Evolutionary conservation across 2,888 invertebrate genomes (phyloP).

Genomic region (Stictocephala bisonia): DNA sequence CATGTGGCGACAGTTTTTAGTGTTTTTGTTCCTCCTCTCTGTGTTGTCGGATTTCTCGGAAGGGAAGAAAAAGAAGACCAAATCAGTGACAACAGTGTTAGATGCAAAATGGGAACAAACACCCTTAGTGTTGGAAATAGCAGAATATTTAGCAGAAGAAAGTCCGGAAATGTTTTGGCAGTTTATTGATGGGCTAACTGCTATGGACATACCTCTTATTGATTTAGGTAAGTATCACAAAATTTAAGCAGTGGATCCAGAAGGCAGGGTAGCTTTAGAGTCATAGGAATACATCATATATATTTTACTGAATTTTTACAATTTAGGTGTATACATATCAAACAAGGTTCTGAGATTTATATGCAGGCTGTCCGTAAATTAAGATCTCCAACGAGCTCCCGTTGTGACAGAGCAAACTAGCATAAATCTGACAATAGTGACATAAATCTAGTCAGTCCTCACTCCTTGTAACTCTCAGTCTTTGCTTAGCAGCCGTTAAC

Average conservation of each 20-base stretch:
- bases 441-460: no score
- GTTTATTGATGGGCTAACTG: slow-evolving; percentile 78
- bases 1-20: slow-evolving; percentile 33
- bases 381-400: no score
- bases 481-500: no score
- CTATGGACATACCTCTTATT: slow-evolving; percentile 71
- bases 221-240: slow-evolving; percentile 71
- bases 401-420: no score
- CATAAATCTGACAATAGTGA: no score
- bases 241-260: no score
- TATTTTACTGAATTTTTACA: background rate
- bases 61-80: slow-evolving; percentile 68
- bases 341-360: no score
- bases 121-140: slow-evolving; percentile 90
- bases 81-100: slow-evolving; percentile 87
- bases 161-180: slow-evolving; percentile 85
- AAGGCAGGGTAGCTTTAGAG: background rate
- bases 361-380: no score
- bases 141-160: slow-evolving; percentile 87
- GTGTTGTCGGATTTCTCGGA: background rate
- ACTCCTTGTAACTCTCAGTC: no score
- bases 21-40: background rate
- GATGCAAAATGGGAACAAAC: slow-evolving; percentile 97
- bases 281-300: background rate
- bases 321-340: no score